phyloP scores from a whole-genome alignment of 1,140 invertebrate genomes.

The Lordiphosa stackelbergi region DNA sequence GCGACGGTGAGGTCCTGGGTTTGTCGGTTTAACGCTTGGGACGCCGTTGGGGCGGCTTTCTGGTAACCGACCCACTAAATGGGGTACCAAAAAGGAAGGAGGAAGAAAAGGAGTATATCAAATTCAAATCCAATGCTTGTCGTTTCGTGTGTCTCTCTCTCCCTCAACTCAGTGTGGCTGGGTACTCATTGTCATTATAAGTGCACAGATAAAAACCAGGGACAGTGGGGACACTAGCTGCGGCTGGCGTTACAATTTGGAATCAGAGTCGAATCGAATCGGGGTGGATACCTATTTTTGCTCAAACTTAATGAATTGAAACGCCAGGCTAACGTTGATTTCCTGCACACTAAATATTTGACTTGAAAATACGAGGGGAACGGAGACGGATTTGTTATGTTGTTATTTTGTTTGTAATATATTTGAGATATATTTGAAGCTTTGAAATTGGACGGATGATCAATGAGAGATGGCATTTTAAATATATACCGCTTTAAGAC shows the following conservation, averaged over 20 bases:
- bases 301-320: conserved; percentile 21
- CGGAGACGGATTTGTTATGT: background rate
- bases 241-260: conserved; percentile 2
- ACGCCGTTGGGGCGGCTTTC: conserved; percentile 26
- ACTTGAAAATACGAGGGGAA: background rate
- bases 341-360: background rate
- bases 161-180: background rate
- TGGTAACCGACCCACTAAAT: conserved; percentile 5
- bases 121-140: background rate
- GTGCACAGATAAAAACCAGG: background rate
- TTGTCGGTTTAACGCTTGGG: conserved; percentile 13
- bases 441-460: too few species aligned
- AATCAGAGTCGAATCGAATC: conserved; percentile 1
- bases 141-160: conserved; percentile 2
- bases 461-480: too few species aligned
- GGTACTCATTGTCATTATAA: conserved; percentile 6
- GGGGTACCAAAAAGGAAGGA: background rate
- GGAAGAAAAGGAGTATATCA: background rate
- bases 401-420: background rate
- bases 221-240: background rate
- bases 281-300: conserved; percentile 6
- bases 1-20: conserved; percentile 9
- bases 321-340: conserved; percentile 4
- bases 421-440: too few species aligned
- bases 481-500: too few species aligned